A percentile compares a stretch with the other conserved stretches of the same genome.
These are phyloP conservation scores for Propithecus perrieri DNA, from an alignment of 2,797 vertebrate species.

Conservation along the genomic window DNA sequence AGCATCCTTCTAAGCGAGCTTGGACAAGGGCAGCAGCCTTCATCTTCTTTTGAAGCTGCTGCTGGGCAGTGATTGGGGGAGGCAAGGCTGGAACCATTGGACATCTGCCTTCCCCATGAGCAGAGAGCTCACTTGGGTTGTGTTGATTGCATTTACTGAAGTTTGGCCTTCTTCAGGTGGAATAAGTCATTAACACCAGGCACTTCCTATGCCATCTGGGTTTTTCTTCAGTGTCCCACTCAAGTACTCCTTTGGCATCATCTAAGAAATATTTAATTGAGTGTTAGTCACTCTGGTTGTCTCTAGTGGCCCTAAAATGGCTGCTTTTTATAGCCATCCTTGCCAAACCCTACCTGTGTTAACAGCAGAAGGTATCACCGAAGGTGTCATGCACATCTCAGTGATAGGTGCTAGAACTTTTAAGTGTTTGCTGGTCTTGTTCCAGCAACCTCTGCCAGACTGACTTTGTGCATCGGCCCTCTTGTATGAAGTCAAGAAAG, in stretches of 20 bases:
- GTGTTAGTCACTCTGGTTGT: slow-evolving; percentile 44
- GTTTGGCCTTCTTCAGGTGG: slow-evolving; percentile 31
- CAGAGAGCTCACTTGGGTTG: background rate
- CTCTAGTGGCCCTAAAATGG: background rate
- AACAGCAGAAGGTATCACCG: background rate
- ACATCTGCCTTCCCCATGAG: background rate
- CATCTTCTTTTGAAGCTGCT: background rate
- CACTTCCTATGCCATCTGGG: slow-evolving; percentile 58
- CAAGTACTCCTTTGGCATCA: slow-evolving; percentile 31
- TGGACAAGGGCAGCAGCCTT: background rate
- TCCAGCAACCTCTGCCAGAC: slow-evolving; percentile 38
- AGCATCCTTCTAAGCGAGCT: background rate
- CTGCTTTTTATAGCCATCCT: background rate
- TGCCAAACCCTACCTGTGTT: slow-evolving; percentile 44
- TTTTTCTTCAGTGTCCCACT: slow-evolving; percentile 57
- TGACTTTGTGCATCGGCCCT: background rate
- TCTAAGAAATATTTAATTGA: slow-evolving; percentile 51
- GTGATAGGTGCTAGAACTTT: background rate
- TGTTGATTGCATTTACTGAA: slow-evolving; percentile 19
- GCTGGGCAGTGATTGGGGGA: background rate
- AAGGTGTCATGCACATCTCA: background rate
- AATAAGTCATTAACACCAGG: slow-evolving; percentile 51
- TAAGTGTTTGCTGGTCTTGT: background rate
- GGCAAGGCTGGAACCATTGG: background rate
- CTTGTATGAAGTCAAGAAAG: background rate